Conservation (phyloP, 2,797 vertebrate genomes). For the Prionace glauca region DNA sequence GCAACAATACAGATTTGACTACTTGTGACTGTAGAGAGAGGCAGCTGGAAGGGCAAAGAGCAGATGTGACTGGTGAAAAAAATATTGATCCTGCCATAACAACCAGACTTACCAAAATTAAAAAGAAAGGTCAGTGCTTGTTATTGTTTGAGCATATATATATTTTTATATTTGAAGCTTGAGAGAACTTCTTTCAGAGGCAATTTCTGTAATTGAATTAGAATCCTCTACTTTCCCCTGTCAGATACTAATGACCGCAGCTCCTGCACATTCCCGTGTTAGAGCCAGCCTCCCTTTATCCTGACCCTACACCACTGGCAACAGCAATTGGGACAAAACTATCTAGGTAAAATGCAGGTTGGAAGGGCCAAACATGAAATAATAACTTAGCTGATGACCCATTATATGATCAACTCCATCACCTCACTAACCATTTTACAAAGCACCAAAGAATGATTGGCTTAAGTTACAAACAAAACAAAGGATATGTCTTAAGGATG, state of each 20-base stretch:
- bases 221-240: not conserved
- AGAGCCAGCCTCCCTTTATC: not conserved
- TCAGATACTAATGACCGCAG: not conserved
- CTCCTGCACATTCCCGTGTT: not conserved
- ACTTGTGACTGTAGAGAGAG: not conserved
- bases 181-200: not conserved
- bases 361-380: not conserved
- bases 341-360: not conserved
- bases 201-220: not conserved
- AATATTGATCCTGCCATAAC: not conserved
- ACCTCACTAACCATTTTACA: not conserved
- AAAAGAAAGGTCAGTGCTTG: conserved; percentile 20
- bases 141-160: not conserved
- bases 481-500: not conserved
- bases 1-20: not conserved
- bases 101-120: not conserved
- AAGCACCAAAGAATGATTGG: not conserved
- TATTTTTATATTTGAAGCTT: not conserved
- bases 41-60: not conserved
- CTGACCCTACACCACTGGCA: not conserved
- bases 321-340: not conserved
- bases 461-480: not conserved
- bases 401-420: not conserved
- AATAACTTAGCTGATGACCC: not conserved
- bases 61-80: conserved; percentile 4